Percentiles rank a stretch among this genome's conserved stretches.
These are phyloP conservation scores for Clavelina lepadiformis DNA, from an alignment of 23 tunicate species.

Conservation along the genomic window DNA sequence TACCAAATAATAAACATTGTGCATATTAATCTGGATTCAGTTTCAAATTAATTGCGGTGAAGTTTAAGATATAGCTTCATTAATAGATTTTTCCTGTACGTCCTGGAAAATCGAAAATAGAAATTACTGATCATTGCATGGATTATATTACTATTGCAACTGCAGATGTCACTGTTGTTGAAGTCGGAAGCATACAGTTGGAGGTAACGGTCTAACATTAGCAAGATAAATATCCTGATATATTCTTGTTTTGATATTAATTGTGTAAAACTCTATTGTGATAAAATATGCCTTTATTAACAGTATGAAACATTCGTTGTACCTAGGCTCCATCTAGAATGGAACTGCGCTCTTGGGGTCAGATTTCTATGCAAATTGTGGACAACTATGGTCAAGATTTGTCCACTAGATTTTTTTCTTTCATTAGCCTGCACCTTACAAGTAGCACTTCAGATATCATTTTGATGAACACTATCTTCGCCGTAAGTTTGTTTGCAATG, in stretches of 20 bases:
- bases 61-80: no score
- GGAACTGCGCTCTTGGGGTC: constrained; percentile 10
- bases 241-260: neutral
- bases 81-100: no score
- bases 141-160: neutral
- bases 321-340: constrained; percentile 30
- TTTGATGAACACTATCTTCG: neutral
- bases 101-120: constrained; percentile 25
- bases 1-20: no score
- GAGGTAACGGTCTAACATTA: no score
- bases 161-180: constrained; percentile 22
- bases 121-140: constrained; percentile 47
- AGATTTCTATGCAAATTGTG: constrained; percentile 5
- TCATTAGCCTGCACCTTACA: constrained; percentile 3
- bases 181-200: constrained; percentile 18
- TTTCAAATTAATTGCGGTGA: no score
- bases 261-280: no score
- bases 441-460: constrained; percentile 24
- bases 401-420: constrained; percentile 29
- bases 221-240: neutral
- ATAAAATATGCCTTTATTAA: neutral
- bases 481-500: constrained; percentile 22
- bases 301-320: neutral
- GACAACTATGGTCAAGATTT: constrained; percentile 28
- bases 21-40: no score